These are phyloP conservation scores for Motacilla tschutschensis DNA, from an alignment of 2,113 vertebrate species.

Conservation along the genomic window DNA sequence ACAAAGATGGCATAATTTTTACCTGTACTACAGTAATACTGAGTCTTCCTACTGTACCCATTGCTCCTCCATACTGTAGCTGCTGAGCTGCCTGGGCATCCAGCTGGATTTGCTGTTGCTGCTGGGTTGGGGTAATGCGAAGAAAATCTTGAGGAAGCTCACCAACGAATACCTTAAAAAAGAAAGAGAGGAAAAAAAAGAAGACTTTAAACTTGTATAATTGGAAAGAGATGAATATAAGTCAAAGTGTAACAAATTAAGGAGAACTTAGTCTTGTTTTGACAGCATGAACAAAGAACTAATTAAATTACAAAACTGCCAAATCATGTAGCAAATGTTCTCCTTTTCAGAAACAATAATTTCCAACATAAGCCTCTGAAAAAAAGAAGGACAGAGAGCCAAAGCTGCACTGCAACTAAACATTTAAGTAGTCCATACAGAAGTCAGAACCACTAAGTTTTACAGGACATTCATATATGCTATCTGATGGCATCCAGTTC, in stretches of 20 bases:
- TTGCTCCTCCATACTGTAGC: slow-evolving; percentile 86
- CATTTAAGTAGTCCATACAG: not conserved
- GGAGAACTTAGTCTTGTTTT: not conserved
- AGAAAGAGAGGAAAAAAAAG: not conserved
- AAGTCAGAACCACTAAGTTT: not conserved
- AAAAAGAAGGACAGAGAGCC: not conserved
- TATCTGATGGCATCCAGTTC: not conserved
- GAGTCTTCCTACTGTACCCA: slow-evolving; percentile 87
- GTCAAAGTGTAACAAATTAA: not conserved
- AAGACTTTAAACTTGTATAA: not conserved
- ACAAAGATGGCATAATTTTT: not conserved
- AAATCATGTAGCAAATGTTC: not conserved
- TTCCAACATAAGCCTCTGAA: not conserved
- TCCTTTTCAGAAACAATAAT: not conserved
- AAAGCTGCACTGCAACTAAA: not conserved
- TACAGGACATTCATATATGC: not conserved
- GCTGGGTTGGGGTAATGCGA: slow-evolving; percentile 90
- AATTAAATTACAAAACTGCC: not conserved
- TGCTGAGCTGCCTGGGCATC: slow-evolving; percentile 93
- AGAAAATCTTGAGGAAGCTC: slow-evolving; percentile 96
- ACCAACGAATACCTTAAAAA: slow-evolving; percentile 87
- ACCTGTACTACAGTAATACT: slow-evolving; percentile 98
- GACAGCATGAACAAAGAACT: not conserved
- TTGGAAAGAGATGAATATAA: not conserved
- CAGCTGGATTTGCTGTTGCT: slow-evolving; percentile 93